These are phyloP conservation scores for Pollenia amentaria DNA, from an alignment of 2,888 invertebrate genomes.

Conservation along the genomic window DNA sequence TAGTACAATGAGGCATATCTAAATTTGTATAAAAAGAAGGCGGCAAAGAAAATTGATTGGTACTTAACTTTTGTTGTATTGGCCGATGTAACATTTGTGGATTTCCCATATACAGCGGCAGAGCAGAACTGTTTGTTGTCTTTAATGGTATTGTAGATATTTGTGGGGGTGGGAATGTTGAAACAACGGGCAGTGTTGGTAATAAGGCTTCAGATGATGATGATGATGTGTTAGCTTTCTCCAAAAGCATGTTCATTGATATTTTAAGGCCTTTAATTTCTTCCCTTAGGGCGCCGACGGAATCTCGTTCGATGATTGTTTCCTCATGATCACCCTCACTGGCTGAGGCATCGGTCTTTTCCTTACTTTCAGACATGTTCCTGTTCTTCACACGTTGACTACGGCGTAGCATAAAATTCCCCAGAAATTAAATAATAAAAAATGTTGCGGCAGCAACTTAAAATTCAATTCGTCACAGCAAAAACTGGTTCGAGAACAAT, in stretches of 20 bases:
- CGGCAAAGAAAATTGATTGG: slow-evolving; percentile 20
- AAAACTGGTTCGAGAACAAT: too few relatives aligned
- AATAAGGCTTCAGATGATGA: slow-evolving; percentile 10
- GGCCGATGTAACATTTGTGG: not conserved
- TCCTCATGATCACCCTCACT: too few relatives aligned
- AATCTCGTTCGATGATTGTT: too few relatives aligned
- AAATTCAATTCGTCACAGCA: too few relatives aligned
- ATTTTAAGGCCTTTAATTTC: too few relatives aligned
- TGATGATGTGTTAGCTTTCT: not conserved
- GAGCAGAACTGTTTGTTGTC: too few relatives aligned
- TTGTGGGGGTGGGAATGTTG: not conserved
- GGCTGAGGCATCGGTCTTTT: too few relatives aligned
- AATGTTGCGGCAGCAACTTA: not conserved
- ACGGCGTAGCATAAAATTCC: slow-evolving; percentile 4
- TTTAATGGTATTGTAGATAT: too few relatives aligned
- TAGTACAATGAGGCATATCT: not conserved
- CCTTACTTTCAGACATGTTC: too few relatives aligned
- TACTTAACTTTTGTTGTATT: slow-evolving; percentile 19
- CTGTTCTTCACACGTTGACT: not conserved
- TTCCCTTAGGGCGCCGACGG: too few relatives aligned
- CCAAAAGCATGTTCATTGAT: not conserved
- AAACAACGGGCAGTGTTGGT: not conserved
- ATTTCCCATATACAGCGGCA: not conserved
- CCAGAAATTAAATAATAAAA: not conserved
- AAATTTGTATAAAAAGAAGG: slow-evolving; percentile 8